Evolutionary conservation across 2,113 vertebrate genomes (phyloP).

Genomic region (Rhodinocichla rosea): DNA sequence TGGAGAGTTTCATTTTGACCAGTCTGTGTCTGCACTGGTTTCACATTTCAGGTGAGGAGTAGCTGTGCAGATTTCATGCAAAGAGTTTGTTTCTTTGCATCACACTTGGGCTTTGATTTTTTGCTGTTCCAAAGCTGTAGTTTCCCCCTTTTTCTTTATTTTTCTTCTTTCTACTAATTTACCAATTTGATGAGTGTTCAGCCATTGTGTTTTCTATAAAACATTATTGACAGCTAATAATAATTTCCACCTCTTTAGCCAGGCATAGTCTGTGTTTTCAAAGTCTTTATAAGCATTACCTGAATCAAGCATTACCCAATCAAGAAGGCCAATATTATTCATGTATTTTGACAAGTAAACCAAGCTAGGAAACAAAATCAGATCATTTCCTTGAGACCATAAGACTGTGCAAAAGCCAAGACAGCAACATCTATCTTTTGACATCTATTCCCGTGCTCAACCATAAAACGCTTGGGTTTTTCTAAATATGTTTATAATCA

Average conservation of each 20-base stretch:
- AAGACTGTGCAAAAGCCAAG: background rate
- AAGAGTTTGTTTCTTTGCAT: background rate
- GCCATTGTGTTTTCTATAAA: background rate
- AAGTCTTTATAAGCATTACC: background rate
- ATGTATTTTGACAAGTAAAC: background rate
- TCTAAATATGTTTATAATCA: background rate
- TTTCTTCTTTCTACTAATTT: background rate
- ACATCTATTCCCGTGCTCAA: background rate
- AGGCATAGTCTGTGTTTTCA: background rate
- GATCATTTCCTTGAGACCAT: background rate
- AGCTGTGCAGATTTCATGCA: background rate
- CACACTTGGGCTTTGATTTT: background rate
- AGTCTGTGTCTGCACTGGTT: rapidly evolving
- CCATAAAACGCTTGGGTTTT: background rate
- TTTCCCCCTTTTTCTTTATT: background rate
- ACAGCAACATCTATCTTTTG: background rate
- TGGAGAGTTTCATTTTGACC: background rate
- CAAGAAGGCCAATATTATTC: background rate
- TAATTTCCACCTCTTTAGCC: background rate
- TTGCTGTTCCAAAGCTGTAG: background rate
- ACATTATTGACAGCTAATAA: background rate
- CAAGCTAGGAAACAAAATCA: background rate
- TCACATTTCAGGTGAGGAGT: background rate
- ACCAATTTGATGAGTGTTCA: background rate
- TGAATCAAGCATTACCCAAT: background rate